Percentiles rank a stretch among this genome's conserved stretches.
Conservation (phyloP, 2,888 invertebrate species). For the Phortica okadai region DNA sequence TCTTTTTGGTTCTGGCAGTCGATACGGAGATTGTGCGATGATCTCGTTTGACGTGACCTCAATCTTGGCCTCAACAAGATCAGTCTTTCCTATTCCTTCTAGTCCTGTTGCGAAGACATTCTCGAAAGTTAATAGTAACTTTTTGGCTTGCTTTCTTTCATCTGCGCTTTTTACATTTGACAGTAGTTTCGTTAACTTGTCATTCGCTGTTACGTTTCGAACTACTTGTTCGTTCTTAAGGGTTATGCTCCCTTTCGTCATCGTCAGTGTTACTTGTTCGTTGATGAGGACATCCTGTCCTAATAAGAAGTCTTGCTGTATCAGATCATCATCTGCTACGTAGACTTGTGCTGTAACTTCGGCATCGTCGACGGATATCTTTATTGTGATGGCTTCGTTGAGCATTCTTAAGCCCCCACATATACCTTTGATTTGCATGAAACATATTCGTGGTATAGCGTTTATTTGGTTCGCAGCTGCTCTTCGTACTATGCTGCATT, state of each 20-base stretch:
- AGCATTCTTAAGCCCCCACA: constrained; percentile 37
- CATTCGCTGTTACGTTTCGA: neutral
- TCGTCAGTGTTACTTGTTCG: neutral
- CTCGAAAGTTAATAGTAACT: too few relatives aligned
- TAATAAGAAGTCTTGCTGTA: too few relatives aligned
- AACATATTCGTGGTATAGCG: constrained; percentile 33
- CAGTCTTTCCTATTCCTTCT: constrained; percentile 36
- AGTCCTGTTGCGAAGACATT: constrained; percentile 37
- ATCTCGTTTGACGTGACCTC: neutral
- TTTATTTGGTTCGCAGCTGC: constrained; percentile 34
- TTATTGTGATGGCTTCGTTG: constrained; percentile 33
- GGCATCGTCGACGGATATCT: neutral
- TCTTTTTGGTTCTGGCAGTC: neutral
- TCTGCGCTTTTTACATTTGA: constrained; percentile 8
- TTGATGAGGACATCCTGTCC: too few relatives aligned
- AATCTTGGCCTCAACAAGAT: neutral
- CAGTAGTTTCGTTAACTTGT: constrained; percentile 12
- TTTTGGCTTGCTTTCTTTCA: too few relatives aligned
- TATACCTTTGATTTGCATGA: constrained; percentile 38
- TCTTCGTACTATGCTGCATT: constrained; percentile 36
- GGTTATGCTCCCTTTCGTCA: constrained; percentile 14
- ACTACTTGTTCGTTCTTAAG: constrained; percentile 24
- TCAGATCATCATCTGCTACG: too few relatives aligned
- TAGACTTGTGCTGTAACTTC: too few relatives aligned
- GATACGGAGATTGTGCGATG: neutral